Evolutionary conservation across 2,888 invertebrate genomes (phyloP), one percentile per base, ranked within the genome.

Genomic region (Parapristionchus giblindavisi): DNA sequence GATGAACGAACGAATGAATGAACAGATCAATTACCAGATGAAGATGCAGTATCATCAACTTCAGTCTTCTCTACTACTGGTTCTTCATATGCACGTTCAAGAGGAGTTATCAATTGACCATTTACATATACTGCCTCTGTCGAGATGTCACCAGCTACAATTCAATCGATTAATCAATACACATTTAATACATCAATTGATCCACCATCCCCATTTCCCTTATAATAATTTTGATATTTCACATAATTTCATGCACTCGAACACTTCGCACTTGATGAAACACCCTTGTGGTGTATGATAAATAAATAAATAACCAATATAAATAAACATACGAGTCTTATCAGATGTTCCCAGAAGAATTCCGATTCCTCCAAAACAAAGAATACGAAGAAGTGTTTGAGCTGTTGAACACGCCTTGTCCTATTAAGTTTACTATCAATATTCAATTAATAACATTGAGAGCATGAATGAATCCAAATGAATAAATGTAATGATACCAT

Each of bases 41-140:
- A n/a, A 52, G 27, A 21, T 17, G 27, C 24, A 32, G 24, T 27
- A 29, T 61, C 66, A 14, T 27, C 66, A 24, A 17, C 48, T n/a
- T 29, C 29, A 43, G 43, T 32, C 66, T 48, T 27, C 32, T 66
- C 66, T 76, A 73, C 78, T 14, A 75, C 78, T 17, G 34, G 77
- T n/a, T 60, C 61, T 14, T 63, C 61, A 74, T 78, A 80, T 2
- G 80, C 81, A 54, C 76, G 79, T 78, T 95, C 95, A n/a, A 96
- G 90, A 0, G 97, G 96, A 0, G 95, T 94, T 0, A 98, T 95
- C 0, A 96, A 95, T 1, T 97, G 95, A 0, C 96, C 96, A 87
- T 96, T 93, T 95, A 96, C 96, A 27, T 96, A 94, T 0, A 95
- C 94, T 92, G 96, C 95, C 89, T 96, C 95, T 0, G 93, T 91